Evolutionary conservation across 2,888 invertebrate species (phyloP).

Genomic region (Eumerus sabulonum): DNA sequence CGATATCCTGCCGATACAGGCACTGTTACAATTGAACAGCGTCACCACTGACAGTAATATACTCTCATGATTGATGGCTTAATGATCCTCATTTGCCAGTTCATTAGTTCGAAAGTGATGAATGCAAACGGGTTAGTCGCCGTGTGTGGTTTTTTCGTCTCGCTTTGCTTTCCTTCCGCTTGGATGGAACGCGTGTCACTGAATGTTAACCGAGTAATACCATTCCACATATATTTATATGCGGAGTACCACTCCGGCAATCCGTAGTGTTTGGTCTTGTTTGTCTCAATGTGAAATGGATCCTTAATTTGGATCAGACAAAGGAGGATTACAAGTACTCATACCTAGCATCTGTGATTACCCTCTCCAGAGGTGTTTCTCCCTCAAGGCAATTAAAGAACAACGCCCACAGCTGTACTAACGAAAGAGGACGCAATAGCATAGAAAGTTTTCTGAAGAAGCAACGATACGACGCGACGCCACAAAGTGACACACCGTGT

Average conservation of each 20-base stretch:
- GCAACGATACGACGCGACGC: constrained; percentile 24
- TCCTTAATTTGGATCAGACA: constrained; percentile 21
- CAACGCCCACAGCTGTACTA: neutral
- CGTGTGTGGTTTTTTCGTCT: too few species aligned
- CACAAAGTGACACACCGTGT: constrained; percentile 39
- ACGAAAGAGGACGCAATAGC: too few species aligned
- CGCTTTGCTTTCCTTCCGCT: neutral
- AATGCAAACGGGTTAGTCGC: constrained; percentile 37
- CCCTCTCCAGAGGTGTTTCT: too few species aligned
- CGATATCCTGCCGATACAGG: constrained; percentile 31
- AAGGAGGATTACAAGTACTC: neutral
- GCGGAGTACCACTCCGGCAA: neutral
- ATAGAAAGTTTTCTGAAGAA: constrained; percentile 12
- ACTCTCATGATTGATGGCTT: constrained; percentile 57
- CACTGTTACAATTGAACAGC: neutral
- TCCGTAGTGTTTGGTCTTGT: neutral
- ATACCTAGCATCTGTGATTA: neutral
- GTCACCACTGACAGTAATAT: constrained; percentile 25
- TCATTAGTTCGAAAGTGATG: constrained; percentile 53
- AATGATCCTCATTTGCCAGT: constrained; percentile 61
- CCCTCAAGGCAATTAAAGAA: constrained; percentile 21
- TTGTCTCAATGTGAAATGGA: neutral
- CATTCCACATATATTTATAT: constrained; percentile 3
- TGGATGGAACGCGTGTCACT: constrained; percentile 5
- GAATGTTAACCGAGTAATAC: constrained; percentile 8